Evolutionary conservation across 1,140 invertebrate genomes (phyloP).

Genomic region (Diabrotica virgifera): DNA sequence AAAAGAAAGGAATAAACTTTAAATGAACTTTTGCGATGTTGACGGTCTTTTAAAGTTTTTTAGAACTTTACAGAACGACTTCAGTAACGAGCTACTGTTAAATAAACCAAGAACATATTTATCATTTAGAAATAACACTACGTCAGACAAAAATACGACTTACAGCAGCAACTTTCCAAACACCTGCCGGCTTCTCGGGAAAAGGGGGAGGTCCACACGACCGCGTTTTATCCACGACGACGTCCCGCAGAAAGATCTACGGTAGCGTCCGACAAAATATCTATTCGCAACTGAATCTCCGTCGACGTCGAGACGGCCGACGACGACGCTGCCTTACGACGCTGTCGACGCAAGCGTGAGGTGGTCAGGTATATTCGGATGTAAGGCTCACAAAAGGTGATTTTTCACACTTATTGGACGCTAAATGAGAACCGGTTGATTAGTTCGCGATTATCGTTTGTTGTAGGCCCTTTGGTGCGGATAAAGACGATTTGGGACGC

Average conservation of each 20-base stretch:
- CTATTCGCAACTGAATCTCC: not conserved
- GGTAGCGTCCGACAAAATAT: not conserved
- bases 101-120: not conserved
- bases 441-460: too few species aligned
- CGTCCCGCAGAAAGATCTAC: not conserved
- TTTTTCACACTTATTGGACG: not conserved
- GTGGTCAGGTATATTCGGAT: conserved; percentile 5
- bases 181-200: not conserved
- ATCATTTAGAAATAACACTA: not conserved
- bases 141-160: not conserved
- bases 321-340: not conserved
- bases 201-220: not conserved
- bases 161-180: not conserved
- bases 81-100: too few species aligned
- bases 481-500: too few species aligned
- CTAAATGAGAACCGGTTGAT: too few species aligned
- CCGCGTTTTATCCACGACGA: not conserved
- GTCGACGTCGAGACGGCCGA: conserved; percentile 5
- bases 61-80: too few species aligned
- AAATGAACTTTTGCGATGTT: too few species aligned
- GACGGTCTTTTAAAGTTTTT: too few species aligned
- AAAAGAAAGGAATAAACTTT: too few species aligned
- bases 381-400: not conserved
- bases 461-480: too few species aligned
- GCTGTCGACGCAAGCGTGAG: conserved; percentile 7